Conservation (phyloP, 2,888 invertebrate genomes). For the Watsonalla binaria region DNA sequence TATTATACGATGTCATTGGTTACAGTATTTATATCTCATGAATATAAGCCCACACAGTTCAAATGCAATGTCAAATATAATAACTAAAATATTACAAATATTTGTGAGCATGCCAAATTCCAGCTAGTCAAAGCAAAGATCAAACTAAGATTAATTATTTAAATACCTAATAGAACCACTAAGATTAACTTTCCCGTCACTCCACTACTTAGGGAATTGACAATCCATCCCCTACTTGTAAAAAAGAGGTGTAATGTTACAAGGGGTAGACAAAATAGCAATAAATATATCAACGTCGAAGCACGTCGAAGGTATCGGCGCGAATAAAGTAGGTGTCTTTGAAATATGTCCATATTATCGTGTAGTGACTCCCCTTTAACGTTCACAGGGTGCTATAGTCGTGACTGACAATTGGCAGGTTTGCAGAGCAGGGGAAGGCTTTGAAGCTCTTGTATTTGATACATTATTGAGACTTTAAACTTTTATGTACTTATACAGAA, state of each 20-base stretch:
- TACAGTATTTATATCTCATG: no score
- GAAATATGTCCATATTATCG: slow-evolving; percentile 61
- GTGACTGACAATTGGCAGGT: slow-evolving; percentile 8
- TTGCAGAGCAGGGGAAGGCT: not conserved
- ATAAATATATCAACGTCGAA: slow-evolving; percentile 63
- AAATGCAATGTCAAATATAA: no score
- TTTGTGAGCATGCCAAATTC: no score
- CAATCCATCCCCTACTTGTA: not conserved
- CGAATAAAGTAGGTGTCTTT: slow-evolving; percentile 71
- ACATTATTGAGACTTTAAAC: not conserved
- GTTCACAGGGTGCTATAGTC: slow-evolving; percentile 30
- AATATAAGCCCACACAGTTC: no score
- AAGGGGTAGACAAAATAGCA: slow-evolving; percentile 37
- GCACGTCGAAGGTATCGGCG: slow-evolving; percentile 32
- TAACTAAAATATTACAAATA: no score
- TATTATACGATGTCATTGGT: no score
- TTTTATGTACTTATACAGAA: no score
- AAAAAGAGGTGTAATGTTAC: slow-evolving; percentile 4
- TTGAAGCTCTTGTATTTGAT: slow-evolving; percentile 9
- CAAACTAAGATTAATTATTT: no score
- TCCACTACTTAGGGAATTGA: not conserved
- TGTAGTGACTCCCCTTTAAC: slow-evolving; percentile 36
- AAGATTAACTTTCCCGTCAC: not conserved
- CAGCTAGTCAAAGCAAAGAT: no score
- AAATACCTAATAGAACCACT: not conserved